Evolutionary conservation across 2,113 vertebrate species (phyloP), one percentile per base, ranked within the genome.

Genomic region (Salvator merianae): DNA sequence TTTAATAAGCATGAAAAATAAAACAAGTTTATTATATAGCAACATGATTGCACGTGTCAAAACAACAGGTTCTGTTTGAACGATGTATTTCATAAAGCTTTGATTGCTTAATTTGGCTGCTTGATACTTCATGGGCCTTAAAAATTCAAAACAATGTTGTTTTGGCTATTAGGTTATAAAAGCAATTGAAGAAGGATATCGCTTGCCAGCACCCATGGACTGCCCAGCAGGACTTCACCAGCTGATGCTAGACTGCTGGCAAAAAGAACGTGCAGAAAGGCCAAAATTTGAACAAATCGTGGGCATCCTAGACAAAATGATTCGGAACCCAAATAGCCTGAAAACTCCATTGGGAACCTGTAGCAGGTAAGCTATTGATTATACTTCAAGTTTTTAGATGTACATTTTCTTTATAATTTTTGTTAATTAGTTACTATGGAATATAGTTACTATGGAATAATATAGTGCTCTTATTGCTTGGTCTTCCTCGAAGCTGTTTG

Each of bases 221-320:
- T 99, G 99, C 93, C 98, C 99, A 16, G 97, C 98, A 75, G 98
- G 98, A 81, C 96, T 99, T 72, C 99, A 99, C 92, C 99, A 99
- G 94, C 96, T 99, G 62, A 99, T 99, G 99, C 94, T 99, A 87
- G 99, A 99, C 92, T 99, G 99, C 94, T 99, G 99, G 99, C 98
- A 99, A 92, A 99, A 99, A 91, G 98, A 99, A 81, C 94, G 99
- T 1, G 97, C 97, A 0, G 99, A 99, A 91, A 97, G 99, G 80
- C 99, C 99, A n/a, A 99, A 99, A 92, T 99, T 99, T 87, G 99
- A 99, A 86, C 99, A 99, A 94, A 99, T 99, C 92, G 98, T 99
- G 72, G 97, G 98, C 91, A 98, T 99, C 94, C 96, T 99, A 62
- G 99, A 99, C 92, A 99, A 99, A 96, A 99, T 99, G 99, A 99